A percentile compares a stretch with the other conserved stretches of the same genome.
phyloP scores from a whole-genome alignment of 2,113 vertebrate species.

The Pyrgilauda ruficollis region DNA sequence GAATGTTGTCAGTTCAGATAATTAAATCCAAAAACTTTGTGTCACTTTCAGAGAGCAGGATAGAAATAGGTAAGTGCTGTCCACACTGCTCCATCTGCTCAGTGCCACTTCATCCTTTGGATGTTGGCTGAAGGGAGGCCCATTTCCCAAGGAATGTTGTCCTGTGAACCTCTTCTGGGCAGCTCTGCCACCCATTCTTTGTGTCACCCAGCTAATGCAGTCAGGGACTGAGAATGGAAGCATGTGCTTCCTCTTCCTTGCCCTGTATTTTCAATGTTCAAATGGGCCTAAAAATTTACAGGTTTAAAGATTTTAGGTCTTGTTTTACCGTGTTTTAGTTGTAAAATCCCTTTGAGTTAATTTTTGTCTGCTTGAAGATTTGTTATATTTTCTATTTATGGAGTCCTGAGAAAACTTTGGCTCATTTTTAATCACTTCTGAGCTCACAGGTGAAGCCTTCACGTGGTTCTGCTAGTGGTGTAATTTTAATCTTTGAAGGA shows the following conservation, averaged over 20 bases:
- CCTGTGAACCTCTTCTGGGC: neutral
- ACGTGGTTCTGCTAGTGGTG: accelerated
- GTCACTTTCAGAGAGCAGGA: neutral
- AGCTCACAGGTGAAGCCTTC: neutral
- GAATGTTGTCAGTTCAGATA: neutral
- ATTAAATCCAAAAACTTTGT: neutral
- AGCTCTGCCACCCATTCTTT: neutral
- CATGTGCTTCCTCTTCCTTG: neutral
- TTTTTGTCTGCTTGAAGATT: neutral
- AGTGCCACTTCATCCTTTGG: neutral
- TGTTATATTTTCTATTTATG: neutral
- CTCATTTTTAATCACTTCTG: neutral
- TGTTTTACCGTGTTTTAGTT: neutral
- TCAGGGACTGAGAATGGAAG: neutral
- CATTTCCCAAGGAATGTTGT: neutral
- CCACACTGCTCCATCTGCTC: neutral
- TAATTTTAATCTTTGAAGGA: neutral
- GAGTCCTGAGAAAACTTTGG: neutral
- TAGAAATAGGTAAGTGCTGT: neutral
- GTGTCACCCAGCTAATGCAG: neutral
- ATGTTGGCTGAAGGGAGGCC: neutral
- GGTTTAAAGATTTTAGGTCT: neutral
- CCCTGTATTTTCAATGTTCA: neutral
- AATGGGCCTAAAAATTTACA: neutral
- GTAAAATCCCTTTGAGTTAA: neutral